Evolutionary conservation across 2,113 vertebrate genomes (phyloP), one percentile per base, ranked within the genome.

Genomic region (Heterotilapia buettikoferi): DNA sequence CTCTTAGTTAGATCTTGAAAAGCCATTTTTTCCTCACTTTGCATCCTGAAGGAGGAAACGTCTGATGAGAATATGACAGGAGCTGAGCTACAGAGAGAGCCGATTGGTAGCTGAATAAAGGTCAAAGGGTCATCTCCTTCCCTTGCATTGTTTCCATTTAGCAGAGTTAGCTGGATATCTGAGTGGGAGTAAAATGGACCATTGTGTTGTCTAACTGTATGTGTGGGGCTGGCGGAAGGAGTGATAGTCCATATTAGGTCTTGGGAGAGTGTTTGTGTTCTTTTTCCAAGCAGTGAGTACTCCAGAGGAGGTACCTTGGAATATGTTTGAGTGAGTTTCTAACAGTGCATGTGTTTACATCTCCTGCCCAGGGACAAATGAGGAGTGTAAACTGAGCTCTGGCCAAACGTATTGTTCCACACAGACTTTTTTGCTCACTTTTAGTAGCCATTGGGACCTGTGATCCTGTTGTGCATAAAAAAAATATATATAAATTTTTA

Each of bases 1-100:
- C 38, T 71, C 66, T 24, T 68, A 38, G 33, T 36, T 38, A 40
- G 63, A 40, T 0, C 3, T 40, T 71, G 2, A 24, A 24, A 43
- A 63, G 59, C 5, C 59, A 0, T 6, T 6, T 61, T 61, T 4
- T 0, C 5, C 29, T 16, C 31, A 63, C 59, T 45, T 73, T 45
- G 68, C 7, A 71, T 71, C n/a, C 21, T 4, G 14, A 47, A 11
- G 40, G 21, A 31, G 43, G 71, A 76, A 76, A 18, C 1, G 1
- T 47, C 26, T 50, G 24, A 50, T 76, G 68, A 47, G 21, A 76
- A 2, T 18, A 29, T 76, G 71, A 24, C 45, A 9, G 68, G 24
- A 78, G 43, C 24, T 47, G 16, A 31, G 71, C 43, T 19, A 11
- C 40, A 47, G 43, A 31, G 9, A 19, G 43, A 38, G 36, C 19